Conservation (phyloP, 2,113 vertebrate species). For the Pomatorhinus ruficollis region DNA sequence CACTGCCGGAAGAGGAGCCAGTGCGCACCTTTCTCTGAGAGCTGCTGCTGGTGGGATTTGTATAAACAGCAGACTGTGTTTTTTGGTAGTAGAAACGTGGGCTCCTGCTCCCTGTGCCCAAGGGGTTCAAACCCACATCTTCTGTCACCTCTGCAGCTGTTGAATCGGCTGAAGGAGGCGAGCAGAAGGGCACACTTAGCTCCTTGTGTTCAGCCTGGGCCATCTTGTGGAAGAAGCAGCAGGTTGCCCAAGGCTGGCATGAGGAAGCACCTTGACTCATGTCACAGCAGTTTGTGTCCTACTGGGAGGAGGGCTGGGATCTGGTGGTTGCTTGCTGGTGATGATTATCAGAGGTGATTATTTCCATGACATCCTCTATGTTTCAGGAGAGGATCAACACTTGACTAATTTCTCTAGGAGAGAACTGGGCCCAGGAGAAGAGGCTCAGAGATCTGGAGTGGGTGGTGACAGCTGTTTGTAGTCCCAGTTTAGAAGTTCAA, state of each 20-base stretch:
- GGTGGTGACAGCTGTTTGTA: background rate
- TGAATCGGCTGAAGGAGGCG: background rate
- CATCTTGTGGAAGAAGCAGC: fast-evolving
- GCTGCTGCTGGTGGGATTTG: background rate
- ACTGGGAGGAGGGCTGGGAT: background rate
- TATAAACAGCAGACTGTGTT: background rate
- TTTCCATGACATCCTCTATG: background rate
- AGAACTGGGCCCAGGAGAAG: background rate
- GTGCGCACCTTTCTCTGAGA: background rate
- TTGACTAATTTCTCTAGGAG: background rate
- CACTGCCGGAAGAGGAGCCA: background rate
- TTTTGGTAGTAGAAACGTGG: background rate
- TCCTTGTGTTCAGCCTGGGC: background rate
- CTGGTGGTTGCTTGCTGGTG: background rate
- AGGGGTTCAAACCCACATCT: background rate
- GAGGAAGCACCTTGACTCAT: background rate
- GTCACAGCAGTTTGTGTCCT: background rate
- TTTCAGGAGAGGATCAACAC: background rate
- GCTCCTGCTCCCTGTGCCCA: background rate
- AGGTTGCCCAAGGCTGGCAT: background rate
- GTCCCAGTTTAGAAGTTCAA: background rate
- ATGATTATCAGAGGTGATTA: background rate
- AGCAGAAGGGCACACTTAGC: fast-evolving
- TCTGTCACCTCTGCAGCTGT: background rate
- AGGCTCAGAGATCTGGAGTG: background rate